Evolutionary conservation across 2,888 invertebrate species (phyloP).

Genomic region (Pseudococcus viburni): DNA sequence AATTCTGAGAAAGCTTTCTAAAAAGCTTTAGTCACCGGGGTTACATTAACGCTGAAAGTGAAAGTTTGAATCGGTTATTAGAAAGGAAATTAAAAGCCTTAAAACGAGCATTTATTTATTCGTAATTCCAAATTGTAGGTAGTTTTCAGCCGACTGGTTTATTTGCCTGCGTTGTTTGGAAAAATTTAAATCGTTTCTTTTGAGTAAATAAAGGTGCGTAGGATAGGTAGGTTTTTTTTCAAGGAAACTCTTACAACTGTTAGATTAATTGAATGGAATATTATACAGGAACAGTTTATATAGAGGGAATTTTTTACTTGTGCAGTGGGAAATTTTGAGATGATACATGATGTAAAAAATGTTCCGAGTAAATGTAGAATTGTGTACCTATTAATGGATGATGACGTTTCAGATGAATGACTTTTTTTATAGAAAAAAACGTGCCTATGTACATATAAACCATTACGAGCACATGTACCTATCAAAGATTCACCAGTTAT

Average conservation of each 20-base stretch:
- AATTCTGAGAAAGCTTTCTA: not conserved
- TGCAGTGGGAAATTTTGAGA: too few species aligned
- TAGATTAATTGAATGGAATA: too few species aligned
- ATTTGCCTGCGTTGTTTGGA: too few species aligned
- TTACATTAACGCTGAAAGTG: not conserved
- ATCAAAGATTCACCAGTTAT: too few species aligned
- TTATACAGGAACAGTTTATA: too few species aligned
- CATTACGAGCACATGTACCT: not conserved
- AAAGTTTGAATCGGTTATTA: not conserved
- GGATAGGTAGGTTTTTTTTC: not conserved
- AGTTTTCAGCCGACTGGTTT: not conserved
- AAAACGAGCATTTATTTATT: not conserved
- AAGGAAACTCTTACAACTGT: too few species aligned
- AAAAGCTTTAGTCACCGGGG: not conserved
- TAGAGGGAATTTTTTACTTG: too few species aligned
- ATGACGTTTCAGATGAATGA: slow-evolving; percentile 10
- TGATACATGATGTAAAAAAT: too few species aligned
- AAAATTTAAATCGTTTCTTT: too few species aligned
- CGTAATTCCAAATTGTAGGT: not conserved
- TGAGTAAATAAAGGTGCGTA: not conserved
- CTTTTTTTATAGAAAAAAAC: not conserved
- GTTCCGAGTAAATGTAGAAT: too few species aligned
- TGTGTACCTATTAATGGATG: not conserved
- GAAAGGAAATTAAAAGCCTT: not conserved
- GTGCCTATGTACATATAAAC: not conserved